Conservation (phyloP, 2,888 invertebrate genomes). For the Pimpla rufipes region DNA sequence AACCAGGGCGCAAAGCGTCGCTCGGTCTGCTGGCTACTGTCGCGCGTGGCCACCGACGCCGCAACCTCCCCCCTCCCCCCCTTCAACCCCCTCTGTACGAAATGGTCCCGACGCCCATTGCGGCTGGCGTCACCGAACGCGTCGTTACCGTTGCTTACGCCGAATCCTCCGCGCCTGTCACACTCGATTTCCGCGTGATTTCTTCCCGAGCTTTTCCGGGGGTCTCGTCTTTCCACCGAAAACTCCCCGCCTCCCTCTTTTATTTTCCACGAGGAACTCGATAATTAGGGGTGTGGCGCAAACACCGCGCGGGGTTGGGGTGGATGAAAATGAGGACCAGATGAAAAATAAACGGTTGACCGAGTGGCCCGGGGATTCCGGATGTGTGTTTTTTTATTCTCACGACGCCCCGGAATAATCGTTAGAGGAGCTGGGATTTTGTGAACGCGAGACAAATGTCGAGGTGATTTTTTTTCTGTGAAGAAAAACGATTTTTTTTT, state of each 20-base stretch:
- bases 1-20: constrained; percentile 63
- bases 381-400: constrained; percentile 18
- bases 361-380: constrained; percentile 11
- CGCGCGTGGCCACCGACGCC: constrained; percentile 56
- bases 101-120: constrained; percentile 68
- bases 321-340: constrained; percentile 52
- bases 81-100: constrained; percentile 67
- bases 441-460: no score
- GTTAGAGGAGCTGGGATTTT: no score
- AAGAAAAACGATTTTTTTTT: no score
- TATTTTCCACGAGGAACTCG: constrained; percentile 54
- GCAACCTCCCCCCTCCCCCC: constrained; percentile 52
- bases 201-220: no score
- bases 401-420: no score
- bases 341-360: constrained; percentile 53
- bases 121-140: constrained; percentile 55
- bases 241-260: constrained; percentile 1
- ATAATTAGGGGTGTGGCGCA: constrained; percentile 53
- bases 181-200: constrained; percentile 65
- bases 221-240: constrained; percentile 42
- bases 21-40: constrained; percentile 59
- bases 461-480: no score
- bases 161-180: constrained; percentile 61
- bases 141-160: constrained; percentile 74
- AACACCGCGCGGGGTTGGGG: neutral